Evolutionary conservation across 2,113 vertebrate genomes (phyloP).

Genomic region (Anthoscopus minutus): DNA sequence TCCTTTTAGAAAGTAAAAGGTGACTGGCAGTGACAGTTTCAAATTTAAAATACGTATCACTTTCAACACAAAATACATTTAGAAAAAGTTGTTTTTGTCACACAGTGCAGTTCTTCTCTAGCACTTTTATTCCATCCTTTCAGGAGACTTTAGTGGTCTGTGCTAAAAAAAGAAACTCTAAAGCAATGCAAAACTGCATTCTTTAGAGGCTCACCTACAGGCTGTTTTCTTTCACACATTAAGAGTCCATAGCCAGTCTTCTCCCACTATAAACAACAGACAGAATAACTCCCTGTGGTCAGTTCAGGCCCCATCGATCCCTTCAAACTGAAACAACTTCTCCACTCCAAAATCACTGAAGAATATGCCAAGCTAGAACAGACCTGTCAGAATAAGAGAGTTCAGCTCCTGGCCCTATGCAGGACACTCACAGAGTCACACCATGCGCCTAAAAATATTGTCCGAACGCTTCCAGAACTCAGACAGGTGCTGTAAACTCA

Average conservation of each 20-base stretch:
- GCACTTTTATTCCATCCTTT: not conserved
- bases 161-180: not conserved
- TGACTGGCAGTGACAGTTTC: not conserved
- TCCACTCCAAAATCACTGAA: not conserved
- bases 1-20: not conserved
- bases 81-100: not conserved
- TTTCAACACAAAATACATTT: not conserved
- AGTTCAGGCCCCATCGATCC: not conserved
- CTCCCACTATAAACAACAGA: not conserved
- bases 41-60: not conserved
- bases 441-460: not conserved
- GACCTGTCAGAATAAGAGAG: not conserved
- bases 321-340: not conserved
- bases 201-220: not conserved
- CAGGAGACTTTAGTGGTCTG: not conserved
- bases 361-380: not conserved
- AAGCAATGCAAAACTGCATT: not conserved
- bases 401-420: no score
- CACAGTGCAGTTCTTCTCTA: not conserved
- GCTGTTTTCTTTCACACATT: not conserved
- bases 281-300: not conserved
- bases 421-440: not conserved
- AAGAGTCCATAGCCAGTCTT: accelerated
- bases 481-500: no score
- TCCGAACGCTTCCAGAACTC: not conserved